These are phyloP conservation scores for Mycalesis mineus DNA, from an alignment of 2,888 invertebrate genomes.

Conservation along the genomic window DNA sequence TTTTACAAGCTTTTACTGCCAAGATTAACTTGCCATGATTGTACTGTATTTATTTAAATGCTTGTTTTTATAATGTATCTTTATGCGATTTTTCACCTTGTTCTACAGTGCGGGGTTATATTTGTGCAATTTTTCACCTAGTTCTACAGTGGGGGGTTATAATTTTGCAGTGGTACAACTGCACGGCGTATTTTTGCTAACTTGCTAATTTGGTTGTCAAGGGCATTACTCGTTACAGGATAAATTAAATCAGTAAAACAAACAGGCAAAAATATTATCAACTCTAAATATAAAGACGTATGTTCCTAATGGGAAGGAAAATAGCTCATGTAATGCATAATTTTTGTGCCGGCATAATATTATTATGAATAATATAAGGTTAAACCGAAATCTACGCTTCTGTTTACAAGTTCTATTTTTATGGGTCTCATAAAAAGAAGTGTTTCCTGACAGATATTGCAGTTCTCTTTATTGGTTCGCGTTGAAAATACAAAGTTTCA, in stretches of 20 bases:
- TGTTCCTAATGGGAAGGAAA: background rate
- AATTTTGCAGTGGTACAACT: no score
- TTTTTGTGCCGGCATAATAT: background rate
- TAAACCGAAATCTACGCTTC: slow-evolving; percentile 4
- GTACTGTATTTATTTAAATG: no score
- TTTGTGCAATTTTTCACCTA: no score
- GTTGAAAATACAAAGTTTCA: slow-evolving; percentile 45
- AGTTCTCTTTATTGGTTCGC: slow-evolving; percentile 46
- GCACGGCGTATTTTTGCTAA: no score
- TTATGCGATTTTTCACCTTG: no score
- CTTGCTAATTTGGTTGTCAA: no score
- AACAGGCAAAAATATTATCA: background rate
- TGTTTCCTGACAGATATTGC: slow-evolving; percentile 57
- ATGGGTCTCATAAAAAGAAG: slow-evolving; percentile 51
- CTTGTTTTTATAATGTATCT: no score
- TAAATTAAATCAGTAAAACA: background rate
- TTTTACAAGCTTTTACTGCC: no score
- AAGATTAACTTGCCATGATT: no score
- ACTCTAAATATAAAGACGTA: background rate
- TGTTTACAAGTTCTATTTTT: slow-evolving; percentile 30
- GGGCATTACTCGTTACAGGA: background rate
- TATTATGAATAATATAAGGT: background rate
- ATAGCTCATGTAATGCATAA: background rate
- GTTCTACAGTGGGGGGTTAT: no score
- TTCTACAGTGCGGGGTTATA: no score